Evolutionary conservation across 2,113 vertebrate genomes (phyloP).

Genomic region (Syrrhaptes paradoxus): DNA sequence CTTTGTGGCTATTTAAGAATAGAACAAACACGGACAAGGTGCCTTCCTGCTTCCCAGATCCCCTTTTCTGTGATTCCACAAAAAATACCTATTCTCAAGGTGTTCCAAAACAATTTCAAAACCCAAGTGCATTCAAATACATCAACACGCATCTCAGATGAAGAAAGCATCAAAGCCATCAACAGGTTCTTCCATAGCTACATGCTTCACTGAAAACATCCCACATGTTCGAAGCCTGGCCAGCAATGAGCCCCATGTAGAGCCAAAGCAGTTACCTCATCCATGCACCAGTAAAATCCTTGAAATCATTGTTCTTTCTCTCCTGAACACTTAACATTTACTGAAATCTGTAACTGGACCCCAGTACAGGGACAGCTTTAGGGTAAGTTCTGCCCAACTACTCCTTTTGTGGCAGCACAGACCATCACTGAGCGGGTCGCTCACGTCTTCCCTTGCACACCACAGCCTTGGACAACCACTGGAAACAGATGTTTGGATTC

Average conservation of each 20-base stretch:
- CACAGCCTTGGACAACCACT: background rate
- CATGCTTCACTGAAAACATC: background rate
- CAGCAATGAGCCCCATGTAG: fast-evolving
- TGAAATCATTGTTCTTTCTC: background rate
- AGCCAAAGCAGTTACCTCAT: background rate
- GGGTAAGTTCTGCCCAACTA: background rate
- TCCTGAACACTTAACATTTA: background rate
- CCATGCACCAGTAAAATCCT: background rate
- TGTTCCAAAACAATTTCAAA: background rate
- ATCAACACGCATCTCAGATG: background rate
- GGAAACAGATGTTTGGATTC: background rate
- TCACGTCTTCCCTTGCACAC: background rate
- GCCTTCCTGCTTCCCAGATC: background rate
- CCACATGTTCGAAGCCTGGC: fast-evolving
- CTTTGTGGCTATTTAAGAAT: background rate
- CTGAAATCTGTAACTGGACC: background rate
- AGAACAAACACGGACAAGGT: background rate
- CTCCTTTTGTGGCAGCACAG: background rate
- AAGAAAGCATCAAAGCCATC: background rate
- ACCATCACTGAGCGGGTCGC: fast-evolving
- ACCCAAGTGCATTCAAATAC: background rate
- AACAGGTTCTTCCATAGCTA: background rate
- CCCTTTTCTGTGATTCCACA: background rate
- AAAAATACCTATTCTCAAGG: background rate
- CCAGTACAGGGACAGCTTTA: background rate